phyloP scores from a whole-genome alignment of 30 jellyfish, hydroid and myxozoan species.

The Turritopsis dohrnii region DNA sequence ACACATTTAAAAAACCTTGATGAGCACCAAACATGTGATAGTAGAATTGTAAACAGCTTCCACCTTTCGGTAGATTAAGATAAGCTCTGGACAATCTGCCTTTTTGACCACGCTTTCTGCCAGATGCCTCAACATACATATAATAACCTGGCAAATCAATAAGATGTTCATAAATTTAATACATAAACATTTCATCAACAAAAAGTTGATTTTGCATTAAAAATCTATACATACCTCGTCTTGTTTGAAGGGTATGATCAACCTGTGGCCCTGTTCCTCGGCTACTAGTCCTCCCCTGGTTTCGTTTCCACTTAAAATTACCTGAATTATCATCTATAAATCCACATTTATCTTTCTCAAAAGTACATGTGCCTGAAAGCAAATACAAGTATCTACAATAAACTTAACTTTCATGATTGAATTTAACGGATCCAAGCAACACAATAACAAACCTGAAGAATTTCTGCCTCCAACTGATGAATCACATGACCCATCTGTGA shows the following conservation, averaged over 20 bases:
- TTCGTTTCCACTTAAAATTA: slow-evolving; percentile 59
- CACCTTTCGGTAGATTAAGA: slow-evolving; percentile 53
- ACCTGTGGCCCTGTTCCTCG: slow-evolving; percentile 62
- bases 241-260: slow-evolving; percentile 69
- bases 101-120: slow-evolving; percentile 42
- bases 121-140: slow-evolving; percentile 66
- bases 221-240: slow-evolving; percentile 29
- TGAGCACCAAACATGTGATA: slow-evolving; percentile 76
- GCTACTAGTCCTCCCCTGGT: slow-evolving; percentile 48
- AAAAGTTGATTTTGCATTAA: no score
- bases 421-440: no score
- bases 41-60: slow-evolving; percentile 71
- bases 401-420: no score
- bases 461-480: slow-evolving; percentile 26
- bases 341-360: slow-evolving; percentile 66
- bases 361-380: slow-evolving; percentile 41
- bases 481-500: slow-evolving; percentile 53
- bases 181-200: no score
- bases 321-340: slow-evolving; percentile 44
- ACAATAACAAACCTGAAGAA: slow-evolving; percentile 4
- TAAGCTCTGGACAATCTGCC: slow-evolving; percentile 41
- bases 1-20: slow-evolving; percentile 51
- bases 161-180: no score
- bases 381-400: no score
- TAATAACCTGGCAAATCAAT: slow-evolving; percentile 70